Conservation (phyloP, 2,888 invertebrate species). For the Trileptium ribeirensis region DNA sequence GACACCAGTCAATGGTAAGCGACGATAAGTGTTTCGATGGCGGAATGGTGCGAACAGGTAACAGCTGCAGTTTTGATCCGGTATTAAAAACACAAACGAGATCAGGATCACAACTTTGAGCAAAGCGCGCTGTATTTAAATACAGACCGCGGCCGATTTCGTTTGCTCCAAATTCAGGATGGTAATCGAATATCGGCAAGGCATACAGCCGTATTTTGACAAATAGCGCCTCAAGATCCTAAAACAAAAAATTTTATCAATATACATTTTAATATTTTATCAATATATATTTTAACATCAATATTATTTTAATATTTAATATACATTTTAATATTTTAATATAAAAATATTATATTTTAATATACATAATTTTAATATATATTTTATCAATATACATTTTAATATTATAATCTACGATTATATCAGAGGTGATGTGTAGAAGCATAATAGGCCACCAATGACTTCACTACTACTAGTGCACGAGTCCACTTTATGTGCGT, state of each 20-base stretch:
- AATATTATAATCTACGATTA: no score
- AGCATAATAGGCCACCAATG: no score
- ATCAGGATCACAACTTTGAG: conserved; percentile 39
- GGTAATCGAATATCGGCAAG: background rate
- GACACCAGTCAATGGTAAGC: background rate
- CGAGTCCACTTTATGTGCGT: no score
- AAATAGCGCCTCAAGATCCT: background rate
- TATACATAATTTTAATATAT: no score
- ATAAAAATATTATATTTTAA: no score
- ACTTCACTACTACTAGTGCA: no score
- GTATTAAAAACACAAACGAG: conserved; percentile 31
- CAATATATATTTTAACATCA: no score
- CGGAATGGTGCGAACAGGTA: background rate
- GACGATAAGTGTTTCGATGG: background rate
- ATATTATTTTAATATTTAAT: no score
- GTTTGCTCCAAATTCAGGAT: conserved; percentile 7
- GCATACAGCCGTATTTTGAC: background rate
- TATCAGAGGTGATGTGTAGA: no score
- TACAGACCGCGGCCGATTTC: conserved; percentile 31
- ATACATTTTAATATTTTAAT: no score
- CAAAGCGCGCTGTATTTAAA: conserved; percentile 34
- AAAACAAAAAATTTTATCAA: background rate
- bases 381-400: no score
- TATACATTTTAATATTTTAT: no score
- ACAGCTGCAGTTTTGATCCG: background rate